Percentiles rank a stretch among this genome's conserved stretches.
These are phyloP conservation scores for Callaeas wilsoni DNA, from an alignment of 2,113 vertebrate species.

Conservation along the genomic window DNA sequence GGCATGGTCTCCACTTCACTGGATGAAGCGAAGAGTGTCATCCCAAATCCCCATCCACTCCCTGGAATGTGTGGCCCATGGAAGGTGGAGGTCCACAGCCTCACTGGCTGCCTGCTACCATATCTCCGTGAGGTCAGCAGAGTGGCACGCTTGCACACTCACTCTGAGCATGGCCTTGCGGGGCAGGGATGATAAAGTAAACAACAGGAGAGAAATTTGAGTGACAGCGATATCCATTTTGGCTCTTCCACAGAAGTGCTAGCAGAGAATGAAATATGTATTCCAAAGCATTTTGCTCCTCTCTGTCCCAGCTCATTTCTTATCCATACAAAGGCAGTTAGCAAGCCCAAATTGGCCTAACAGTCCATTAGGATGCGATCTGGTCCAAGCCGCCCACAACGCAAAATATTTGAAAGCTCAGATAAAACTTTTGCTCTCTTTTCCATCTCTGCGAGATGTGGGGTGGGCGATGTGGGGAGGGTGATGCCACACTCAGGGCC, in stretches of 20 bases:
- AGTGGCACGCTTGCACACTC: rapidly evolving
- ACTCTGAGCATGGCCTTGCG: rapidly evolving
- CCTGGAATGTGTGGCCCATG: rapidly evolving
- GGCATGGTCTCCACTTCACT: background rate
- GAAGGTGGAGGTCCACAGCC: background rate
- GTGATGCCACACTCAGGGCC: background rate
- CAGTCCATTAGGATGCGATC: conserved; percentile 31
- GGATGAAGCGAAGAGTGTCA: background rate
- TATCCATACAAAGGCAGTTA: conserved; percentile 6
- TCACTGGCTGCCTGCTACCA: rapidly evolving
- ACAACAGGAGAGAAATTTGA: background rate
- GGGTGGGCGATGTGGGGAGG: background rate
- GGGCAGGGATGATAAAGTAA: background rate
- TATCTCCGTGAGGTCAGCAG: background rate
- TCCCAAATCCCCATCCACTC: background rate
- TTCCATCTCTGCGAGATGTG: background rate
- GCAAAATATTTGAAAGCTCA: conserved; percentile 33
- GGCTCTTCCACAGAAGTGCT: background rate
- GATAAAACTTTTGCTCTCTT: background rate
- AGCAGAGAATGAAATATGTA: background rate
- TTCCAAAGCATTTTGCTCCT: conserved; percentile 12
- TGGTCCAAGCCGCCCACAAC: background rate
- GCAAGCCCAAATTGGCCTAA: conserved; percentile 12
- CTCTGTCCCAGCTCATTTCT: conserved; percentile 53
- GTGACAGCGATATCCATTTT: background rate